These are phyloP conservation scores for Hemiscyllium ocellatum DNA, from an alignment of 2,113 vertebrate species.

Conservation along the genomic window DNA sequence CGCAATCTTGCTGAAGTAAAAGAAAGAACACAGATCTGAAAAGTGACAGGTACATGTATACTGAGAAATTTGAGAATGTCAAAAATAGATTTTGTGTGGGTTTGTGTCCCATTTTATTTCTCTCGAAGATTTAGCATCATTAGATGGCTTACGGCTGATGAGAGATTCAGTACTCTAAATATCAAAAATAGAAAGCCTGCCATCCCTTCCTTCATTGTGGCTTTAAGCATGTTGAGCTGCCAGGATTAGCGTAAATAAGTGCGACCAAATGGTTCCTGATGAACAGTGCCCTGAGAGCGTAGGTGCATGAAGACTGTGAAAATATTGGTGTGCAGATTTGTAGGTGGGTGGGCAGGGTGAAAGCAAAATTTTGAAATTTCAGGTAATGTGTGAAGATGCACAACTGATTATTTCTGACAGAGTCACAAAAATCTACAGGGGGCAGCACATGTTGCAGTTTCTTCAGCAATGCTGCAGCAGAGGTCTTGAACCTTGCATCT, in stretches of 20 bases:
- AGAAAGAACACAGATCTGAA: not conserved
- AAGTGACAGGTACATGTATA: not conserved
- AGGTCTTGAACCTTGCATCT: not conserved
- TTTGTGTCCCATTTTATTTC: not conserved
- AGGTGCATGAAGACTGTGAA: too few species aligned
- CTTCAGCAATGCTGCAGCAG: not conserved
- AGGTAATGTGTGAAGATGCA: not conserved
- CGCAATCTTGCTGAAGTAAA: not conserved
- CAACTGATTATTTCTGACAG: not conserved
- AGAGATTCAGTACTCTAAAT: not conserved
- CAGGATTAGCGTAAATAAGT: not conserved
- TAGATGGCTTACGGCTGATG: conserved; percentile 13
- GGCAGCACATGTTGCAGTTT: conserved; percentile 14
- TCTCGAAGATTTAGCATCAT: not conserved
- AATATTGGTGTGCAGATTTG: not conserved
- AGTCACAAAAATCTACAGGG: conserved; percentile 25
- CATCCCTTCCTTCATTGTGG: not conserved
- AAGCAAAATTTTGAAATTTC: not conserved
- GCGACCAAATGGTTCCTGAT: not conserved
- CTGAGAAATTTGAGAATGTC: not conserved
- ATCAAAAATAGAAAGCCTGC: conserved; percentile 31
- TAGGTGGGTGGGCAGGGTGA: not conserved
- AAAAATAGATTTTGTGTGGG: conserved; percentile 24
- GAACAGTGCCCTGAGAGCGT: not conserved
- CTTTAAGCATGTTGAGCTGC: conserved; percentile 22